These are phyloP conservation scores for Drosophila takahashii DNA, from an alignment of 1,140 invertebrate species.

Conservation along the genomic window DNA sequence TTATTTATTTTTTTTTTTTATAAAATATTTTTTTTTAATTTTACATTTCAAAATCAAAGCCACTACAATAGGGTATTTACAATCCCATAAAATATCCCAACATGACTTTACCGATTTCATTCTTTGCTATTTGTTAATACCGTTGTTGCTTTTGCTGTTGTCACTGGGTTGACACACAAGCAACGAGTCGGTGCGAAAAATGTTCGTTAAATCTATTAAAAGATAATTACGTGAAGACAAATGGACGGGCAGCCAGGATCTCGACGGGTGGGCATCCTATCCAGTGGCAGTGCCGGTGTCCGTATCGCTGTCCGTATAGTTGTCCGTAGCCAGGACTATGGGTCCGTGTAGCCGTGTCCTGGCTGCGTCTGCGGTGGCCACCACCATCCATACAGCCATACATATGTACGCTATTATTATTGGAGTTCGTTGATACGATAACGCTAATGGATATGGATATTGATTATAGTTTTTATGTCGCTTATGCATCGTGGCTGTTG, in stretches of 20 bases:
- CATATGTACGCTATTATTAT: slow-evolving; percentile 69
- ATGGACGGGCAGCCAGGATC: slow-evolving; percentile 46
- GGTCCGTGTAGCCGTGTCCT: background rate
- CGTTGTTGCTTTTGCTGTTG: slow-evolving; percentile 43
- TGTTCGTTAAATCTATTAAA: slow-evolving; percentile 83
- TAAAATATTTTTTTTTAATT: background rate
- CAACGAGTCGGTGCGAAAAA: slow-evolving; percentile 76
- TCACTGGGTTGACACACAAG: slow-evolving; percentile 55
- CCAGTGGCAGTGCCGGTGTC: slow-evolving; percentile 27
- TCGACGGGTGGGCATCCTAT: slow-evolving; percentile 4
- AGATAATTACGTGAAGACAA: slow-evolving; percentile 83
- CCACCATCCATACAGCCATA: slow-evolving; percentile 29
- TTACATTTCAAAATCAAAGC: background rate
- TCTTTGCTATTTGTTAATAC: slow-evolving; percentile 45
- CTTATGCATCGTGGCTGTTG: slow-evolving; percentile 48
- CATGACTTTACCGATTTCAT: slow-evolving; percentile 19
- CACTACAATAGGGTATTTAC: background rate
- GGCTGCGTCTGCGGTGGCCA: slow-evolving; percentile 40
- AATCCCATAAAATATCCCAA: background rate
- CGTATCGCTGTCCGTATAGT: slow-evolving; percentile 24
- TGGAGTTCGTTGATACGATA: slow-evolving; percentile 79
- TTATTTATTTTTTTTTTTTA: no score
- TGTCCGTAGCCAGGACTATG: background rate
- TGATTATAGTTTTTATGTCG: slow-evolving; percentile 82
- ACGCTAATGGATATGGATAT: slow-evolving; percentile 83